A percentile compares a stretch with the other conserved stretches of the same genome.
Conservation (phyloP, 1,140 invertebrate species). For the Drosophila arizonae region DNA sequence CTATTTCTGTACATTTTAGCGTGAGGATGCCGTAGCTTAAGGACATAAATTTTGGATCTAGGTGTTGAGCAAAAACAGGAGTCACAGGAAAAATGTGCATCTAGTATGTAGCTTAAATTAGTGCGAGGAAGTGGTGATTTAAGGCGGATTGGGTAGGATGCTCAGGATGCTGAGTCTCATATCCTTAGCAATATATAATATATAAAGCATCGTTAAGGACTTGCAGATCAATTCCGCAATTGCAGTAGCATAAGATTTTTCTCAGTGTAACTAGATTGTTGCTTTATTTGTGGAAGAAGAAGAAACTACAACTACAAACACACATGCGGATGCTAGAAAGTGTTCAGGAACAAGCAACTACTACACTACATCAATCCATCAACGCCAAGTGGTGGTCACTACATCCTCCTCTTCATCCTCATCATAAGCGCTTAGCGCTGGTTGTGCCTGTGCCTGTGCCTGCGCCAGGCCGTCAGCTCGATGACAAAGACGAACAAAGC, state of each 20-base stretch:
- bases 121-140: too few relatives aligned
- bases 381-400: constrained; percentile 20
- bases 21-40: too few relatives aligned
- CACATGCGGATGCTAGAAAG: constrained; percentile 28
- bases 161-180: neutral
- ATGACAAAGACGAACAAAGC: constrained; percentile 60
- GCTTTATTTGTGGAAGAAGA: neutral
- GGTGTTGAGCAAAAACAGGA: too few relatives aligned
- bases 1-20: too few relatives aligned
- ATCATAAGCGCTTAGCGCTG: neutral
- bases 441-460: neutral
- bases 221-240: too few relatives aligned
- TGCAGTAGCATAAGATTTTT: constrained; percentile 4
- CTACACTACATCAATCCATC: constrained; percentile 45
- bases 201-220: too few relatives aligned
- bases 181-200: too few relatives aligned
- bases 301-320: neutral
- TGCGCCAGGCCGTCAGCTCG: constrained; percentile 61
- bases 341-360: constrained; percentile 21
- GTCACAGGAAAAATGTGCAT: too few relatives aligned
- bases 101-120: too few relatives aligned
- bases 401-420: too few relatives aligned
- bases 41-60: too few relatives aligned
- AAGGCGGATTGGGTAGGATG: neutral
- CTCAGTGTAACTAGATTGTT: constrained; percentile 23